phyloP scores from a whole-genome alignment of 2,113 vertebrate genomes.

The Perccottus glenii region DNA sequence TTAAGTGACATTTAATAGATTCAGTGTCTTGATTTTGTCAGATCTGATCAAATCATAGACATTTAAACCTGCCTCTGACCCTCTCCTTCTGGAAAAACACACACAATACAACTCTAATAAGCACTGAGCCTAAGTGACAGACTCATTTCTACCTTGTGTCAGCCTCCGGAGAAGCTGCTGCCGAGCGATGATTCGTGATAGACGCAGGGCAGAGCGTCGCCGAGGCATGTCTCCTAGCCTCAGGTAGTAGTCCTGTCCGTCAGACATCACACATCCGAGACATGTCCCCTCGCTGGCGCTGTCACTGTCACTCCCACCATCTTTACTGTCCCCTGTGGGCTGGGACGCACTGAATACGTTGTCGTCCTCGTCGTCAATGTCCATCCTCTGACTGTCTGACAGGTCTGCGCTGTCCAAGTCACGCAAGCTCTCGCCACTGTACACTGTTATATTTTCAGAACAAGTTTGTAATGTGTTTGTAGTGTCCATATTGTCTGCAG shows the following conservation, averaged over 20 bases:
- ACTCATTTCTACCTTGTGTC: conserved; percentile 69
- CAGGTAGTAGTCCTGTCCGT: conserved; percentile 74
- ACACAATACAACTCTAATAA: not conserved
- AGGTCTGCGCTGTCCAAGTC: conserved; percentile 5
- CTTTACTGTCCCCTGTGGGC: not conserved
- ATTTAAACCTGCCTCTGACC: not conserved
- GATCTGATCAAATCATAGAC: not conserved
- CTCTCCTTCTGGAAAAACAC: too few species aligned
- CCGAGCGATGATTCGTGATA: conserved; percentile 77
- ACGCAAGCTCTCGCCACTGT: not conserved
- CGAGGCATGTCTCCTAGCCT: conserved; percentile 68
- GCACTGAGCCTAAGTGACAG: not conserved
- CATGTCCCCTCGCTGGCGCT: conserved; percentile 44
- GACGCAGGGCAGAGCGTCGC: conserved; percentile 73
- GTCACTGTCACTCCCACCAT: conserved; percentile 40
- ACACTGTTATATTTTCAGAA: not conserved
- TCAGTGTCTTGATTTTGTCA: not conserved
- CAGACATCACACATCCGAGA: conserved; percentile 72
- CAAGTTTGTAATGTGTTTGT: not conserved
- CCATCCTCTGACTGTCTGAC: not conserved
- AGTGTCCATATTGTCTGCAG: not conserved
- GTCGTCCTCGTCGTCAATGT: not conserved
- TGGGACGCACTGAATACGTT: not conserved
- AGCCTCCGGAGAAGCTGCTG: conserved; percentile 73
- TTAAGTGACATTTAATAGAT: too few species aligned